These are phyloP conservation scores for Habrosyne pyritoides DNA, from an alignment of 2,888 invertebrate genomes.

Conservation along the genomic window DNA sequence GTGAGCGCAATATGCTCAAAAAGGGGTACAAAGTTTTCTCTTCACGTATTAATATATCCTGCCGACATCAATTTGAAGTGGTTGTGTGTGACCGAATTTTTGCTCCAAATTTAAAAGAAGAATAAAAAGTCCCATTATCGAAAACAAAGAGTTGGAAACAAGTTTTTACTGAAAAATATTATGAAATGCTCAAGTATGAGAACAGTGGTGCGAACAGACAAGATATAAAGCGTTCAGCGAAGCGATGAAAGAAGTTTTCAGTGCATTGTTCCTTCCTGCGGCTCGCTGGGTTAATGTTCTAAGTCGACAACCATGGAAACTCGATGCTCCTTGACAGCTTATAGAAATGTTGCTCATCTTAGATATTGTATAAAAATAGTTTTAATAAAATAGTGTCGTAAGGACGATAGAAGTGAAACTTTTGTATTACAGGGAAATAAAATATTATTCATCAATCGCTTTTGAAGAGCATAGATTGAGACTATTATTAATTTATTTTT, in stretches of 20 bases:
- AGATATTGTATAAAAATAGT: no score
- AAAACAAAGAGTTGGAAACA: neutral
- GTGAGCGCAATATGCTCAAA: no score
- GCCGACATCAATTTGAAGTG: no score
- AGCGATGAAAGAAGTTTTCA: conserved; percentile 47
- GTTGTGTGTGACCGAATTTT: neutral
- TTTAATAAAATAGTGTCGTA: no score
- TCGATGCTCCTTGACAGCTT: conserved; percentile 17
- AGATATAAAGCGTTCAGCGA: conserved; percentile 50
- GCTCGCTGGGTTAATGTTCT: conserved; percentile 31
- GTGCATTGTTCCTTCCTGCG: conserved; percentile 36
- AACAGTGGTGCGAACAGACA: conserved; percentile 37
- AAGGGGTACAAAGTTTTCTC: no score
- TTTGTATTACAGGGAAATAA: no score
- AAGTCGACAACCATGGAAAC: conserved; percentile 32
- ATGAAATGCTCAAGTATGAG: conserved; percentile 28
- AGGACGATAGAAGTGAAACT: no score
- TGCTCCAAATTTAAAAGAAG: neutral
- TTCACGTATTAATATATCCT: no score
- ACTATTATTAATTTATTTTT: no score
- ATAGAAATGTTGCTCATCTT: neutral
- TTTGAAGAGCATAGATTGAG: no score
- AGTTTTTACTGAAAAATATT: conserved; percentile 20
- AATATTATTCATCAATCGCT: no score
- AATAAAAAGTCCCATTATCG: neutral